Evolutionary conservation across 64 coral and sea anemone genomes (phyloP).

Genomic region (Platygyra sinensis): DNA sequence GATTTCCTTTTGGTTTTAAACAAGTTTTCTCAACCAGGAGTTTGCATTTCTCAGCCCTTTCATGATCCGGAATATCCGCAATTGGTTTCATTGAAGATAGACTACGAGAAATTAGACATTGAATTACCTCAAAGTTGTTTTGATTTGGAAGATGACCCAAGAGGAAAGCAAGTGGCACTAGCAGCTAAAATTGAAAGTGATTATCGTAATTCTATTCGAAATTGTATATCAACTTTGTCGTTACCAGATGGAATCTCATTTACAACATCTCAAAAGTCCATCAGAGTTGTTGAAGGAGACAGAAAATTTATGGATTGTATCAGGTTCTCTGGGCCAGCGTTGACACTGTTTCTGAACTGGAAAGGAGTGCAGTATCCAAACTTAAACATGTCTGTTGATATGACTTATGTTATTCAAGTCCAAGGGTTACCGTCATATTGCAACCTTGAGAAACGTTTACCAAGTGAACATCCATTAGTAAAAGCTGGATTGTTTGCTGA

Average conservation of each 20-base stretch:
- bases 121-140: neutral
- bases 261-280: conserved; percentile 39
- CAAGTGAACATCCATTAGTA: conserved; percentile 18
- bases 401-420: conserved; percentile 31
- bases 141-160: conserved; percentile 8
- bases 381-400: conserved; percentile 48
- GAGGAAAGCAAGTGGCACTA: neutral
- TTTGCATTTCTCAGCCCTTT: conserved; percentile 49
- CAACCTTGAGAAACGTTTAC: conserved; percentile 39
- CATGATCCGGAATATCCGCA: conserved; percentile 42
- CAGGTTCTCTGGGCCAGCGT: conserved; percentile 37
- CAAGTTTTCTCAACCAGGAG: conserved; percentile 29
- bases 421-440: conserved; percentile 29
- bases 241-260: conserved; percentile 50
- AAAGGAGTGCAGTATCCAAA: conserved; percentile 48
- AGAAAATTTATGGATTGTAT: neutral
- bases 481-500: conserved; percentile 15
- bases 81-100: conserved; percentile 31
- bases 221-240: neutral
- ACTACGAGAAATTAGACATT: conserved; percentile 18
- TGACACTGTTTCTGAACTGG: conserved; percentile 51
- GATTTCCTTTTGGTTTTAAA: conserved; percentile 53
- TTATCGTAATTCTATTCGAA: conserved; percentile 26
- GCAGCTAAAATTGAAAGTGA: conserved; percentile 39
- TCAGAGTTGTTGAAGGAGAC: conserved; percentile 7